Percentiles rank a stretch among this genome's conserved stretches.
phyloP scores from a whole-genome alignment of 2,888 invertebrate species.

The Oxycera nigricornis region DNA sequence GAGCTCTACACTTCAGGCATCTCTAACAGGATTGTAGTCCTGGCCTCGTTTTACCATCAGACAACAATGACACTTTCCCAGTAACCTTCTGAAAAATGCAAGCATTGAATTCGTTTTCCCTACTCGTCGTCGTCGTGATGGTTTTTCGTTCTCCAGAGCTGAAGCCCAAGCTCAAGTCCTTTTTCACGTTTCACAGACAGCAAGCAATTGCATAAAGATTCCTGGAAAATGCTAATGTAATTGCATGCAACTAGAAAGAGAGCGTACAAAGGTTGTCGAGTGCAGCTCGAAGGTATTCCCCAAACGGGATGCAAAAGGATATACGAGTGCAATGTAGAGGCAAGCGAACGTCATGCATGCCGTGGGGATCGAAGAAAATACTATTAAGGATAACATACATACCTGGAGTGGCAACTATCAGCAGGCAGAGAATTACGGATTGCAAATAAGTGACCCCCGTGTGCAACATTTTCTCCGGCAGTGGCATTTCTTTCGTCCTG shows the following conservation, averaged over 20 bases:
- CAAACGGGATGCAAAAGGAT: background rate
- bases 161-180: background rate
- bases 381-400: slow-evolving; percentile 36
- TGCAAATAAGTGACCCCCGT: slow-evolving; percentile 49
- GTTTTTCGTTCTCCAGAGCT: background rate
- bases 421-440: slow-evolving; percentile 48
- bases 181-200: background rate
- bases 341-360: background rate
- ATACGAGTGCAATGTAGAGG: background rate
- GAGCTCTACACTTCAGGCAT: background rate
- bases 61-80: slow-evolving; percentile 5
- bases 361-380: background rate
- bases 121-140: background rate
- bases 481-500: background rate
- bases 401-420: slow-evolving; percentile 48
- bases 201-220: slow-evolving; percentile 27
- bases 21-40: background rate
- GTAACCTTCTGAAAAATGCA: slow-evolving; percentile 10
- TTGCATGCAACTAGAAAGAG: background rate
- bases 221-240: slow-evolving; percentile 27
- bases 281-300: background rate
- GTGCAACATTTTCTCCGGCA: slow-evolving; percentile 47
- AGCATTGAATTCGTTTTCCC: background rate
- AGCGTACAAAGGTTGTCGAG: background rate
- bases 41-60: background rate